These are phyloP conservation scores for Acrocephalus arundinaceus DNA, from an alignment of 2,113 vertebrate genomes.

Conservation along the genomic window DNA sequence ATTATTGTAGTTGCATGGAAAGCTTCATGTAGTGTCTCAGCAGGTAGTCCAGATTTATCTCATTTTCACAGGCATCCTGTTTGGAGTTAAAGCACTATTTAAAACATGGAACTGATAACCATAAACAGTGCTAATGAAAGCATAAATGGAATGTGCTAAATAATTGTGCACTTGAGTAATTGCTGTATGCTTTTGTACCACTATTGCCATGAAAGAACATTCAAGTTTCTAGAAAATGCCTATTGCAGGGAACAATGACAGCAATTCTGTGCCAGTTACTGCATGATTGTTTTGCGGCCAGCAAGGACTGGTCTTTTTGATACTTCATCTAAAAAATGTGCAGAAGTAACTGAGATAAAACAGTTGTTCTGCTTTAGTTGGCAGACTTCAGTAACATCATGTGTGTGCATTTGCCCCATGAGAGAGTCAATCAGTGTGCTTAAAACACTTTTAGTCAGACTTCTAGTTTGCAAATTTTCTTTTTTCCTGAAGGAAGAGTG, in stretches of 20 bases:
- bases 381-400: neutral
- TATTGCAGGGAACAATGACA: neutral
- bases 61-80: slow-evolving; percentile 17
- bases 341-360: neutral
- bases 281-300: neutral
- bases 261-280: fast-evolving
- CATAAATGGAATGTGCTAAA: neutral
- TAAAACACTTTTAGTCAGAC: neutral
- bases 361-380: neutral
- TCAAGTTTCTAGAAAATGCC: neutral
- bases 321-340: neutral
- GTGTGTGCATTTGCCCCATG: neutral
- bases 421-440: neutral
- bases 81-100: neutral
- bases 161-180: slow-evolving; percentile 19
- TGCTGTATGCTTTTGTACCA: neutral
- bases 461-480: neutral
- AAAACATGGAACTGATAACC: neutral
- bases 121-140: slow-evolving; percentile 6
- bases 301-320: neutral
- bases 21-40: neutral
- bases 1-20: slow-evolving; percentile 1
- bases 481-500: neutral
- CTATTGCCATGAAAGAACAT: neutral
- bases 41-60: neutral